These are phyloP conservation scores for Plagodis pulveraria DNA, from an alignment of 2,888 invertebrate genomes.

Conservation along the genomic window DNA sequence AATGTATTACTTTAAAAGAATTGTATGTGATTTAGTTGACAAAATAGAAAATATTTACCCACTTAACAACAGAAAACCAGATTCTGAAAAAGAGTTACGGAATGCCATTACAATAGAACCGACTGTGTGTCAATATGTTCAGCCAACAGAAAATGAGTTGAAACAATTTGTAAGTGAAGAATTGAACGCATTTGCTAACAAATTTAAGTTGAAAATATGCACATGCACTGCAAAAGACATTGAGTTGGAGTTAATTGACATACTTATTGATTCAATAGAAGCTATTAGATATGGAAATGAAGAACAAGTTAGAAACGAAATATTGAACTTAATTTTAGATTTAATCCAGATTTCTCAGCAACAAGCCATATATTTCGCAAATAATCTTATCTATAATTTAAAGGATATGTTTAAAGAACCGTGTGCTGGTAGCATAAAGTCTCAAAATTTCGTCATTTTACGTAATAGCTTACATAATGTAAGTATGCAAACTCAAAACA, in stretches of 20 bases:
- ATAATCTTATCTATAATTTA: constrained; percentile 31
- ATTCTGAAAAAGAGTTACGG: constrained; percentile 5
- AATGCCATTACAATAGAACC: background rate
- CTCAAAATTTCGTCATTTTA: constrained; percentile 49
- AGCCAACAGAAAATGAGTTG: constrained; percentile 49
- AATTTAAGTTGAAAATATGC: constrained; percentile 38
- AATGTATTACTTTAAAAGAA: constrained; percentile 41
- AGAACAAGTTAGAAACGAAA: constrained; percentile 44
- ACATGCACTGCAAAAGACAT: constrained; percentile 41
- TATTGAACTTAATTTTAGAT: constrained; percentile 45
- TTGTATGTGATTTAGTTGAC: constrained; percentile 49
- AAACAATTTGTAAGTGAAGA: constrained; percentile 46
- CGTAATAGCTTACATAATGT: constrained; percentile 37
- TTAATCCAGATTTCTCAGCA: constrained; percentile 43
- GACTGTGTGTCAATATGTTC: constrained; percentile 28
- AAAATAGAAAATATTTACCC: constrained; percentile 29
- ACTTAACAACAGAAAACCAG: constrained; percentile 3
- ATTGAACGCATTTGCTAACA: constrained; percentile 43
- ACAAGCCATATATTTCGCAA: constrained; percentile 48
- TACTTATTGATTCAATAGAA: constrained; percentile 49
- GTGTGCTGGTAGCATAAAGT: constrained; percentile 10
- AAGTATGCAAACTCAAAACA: constrained; percentile 16
- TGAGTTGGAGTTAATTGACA: constrained; percentile 51
- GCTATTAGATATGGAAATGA: constrained; percentile 40
- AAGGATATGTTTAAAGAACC: constrained; percentile 22